Evolutionary conservation across 2,888 invertebrate genomes (phyloP).

Genomic region (Eurytoma adleriae): DNA sequence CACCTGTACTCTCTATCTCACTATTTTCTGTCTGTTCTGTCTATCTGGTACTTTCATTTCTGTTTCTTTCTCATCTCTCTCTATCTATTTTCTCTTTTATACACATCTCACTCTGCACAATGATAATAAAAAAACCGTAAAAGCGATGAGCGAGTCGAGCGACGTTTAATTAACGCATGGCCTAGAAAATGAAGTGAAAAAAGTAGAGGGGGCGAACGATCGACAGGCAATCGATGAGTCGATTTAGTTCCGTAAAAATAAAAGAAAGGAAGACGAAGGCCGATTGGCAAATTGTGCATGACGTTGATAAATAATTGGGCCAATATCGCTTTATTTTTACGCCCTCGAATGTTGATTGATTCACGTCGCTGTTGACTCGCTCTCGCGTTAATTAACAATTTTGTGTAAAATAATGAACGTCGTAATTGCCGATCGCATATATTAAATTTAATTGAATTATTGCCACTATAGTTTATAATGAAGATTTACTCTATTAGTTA

Average conservation of each 20-base stretch:
- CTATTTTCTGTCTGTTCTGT: constrained; percentile 38
- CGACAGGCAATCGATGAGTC: background rate
- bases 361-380: constrained; percentile 47
- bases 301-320: background rate
- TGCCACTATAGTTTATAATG: constrained; percentile 25
- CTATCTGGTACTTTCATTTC: constrained; percentile 62
- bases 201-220: background rate
- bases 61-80: constrained; percentile 52
- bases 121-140: constrained; percentile 46
- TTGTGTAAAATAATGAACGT: constrained; percentile 47
- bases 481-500: constrained; percentile 17
- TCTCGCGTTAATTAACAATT: constrained; percentile 47
- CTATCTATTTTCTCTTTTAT: constrained; percentile 69
- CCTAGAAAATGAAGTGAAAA: constrained; percentile 23
- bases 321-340: background rate
- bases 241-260: background rate
- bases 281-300: background rate
- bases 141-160: constrained; percentile 51
- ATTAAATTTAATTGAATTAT: constrained; percentile 30
- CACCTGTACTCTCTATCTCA: constrained; percentile 34
- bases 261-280: background rate
- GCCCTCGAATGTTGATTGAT: background rate
- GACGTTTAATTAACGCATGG: constrained; percentile 48
- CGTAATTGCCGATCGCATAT: constrained; percentile 32
- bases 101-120: constrained; percentile 55